Evolutionary conservation across 1,140 invertebrate species (phyloP), one percentile per base, ranked within the genome.

Genomic region (Brachionus koreanus): DNA sequence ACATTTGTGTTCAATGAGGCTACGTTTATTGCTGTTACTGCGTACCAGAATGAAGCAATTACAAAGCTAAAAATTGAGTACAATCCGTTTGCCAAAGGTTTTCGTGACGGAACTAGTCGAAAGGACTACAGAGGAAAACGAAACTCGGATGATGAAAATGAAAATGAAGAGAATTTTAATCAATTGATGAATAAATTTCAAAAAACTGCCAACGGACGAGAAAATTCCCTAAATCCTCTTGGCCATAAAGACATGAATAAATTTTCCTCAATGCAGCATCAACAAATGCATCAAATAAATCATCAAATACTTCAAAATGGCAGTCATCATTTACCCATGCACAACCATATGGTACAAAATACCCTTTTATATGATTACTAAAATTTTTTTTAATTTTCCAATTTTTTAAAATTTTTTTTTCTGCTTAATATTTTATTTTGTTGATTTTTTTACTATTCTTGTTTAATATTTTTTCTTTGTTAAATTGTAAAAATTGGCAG

Each of bases 1-100:
- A 97, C 97, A 90, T 98, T 97, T 89, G 95, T 98, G 84, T 98
- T 98, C 91, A 96, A 97, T 89, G 97, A 98, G 89, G 98, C 96
- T 12, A 94, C 97, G 90, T 98, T 98, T 90, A 98, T 98, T 85
- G 97, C 96, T 4, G 88, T 89, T 3, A 89, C 88, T 6, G 88
- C 88, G 5, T 89, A 89, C 83, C 88, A 89, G 83, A 89, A 89
- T 67, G 88, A 89, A 23, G 76, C 88, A 85, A 82, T 83, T 13
- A 83, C 83, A 2, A 72, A 83, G 42, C 49, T 83, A 10, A 83
- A 83, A 76, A 83, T 83, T 2, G 61, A 83, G 29, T 65, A 83
- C 63, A 83, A 83, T 63, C 83, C 83, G 12, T 83, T 83, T 49
- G 83, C 83, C n/a, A 83, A 83, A 69, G 83, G 83, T 13, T 83